These are phyloP conservation scores for Ophion costatus DNA, from an alignment of 2,888 invertebrate species.

Conservation along the genomic window DNA sequence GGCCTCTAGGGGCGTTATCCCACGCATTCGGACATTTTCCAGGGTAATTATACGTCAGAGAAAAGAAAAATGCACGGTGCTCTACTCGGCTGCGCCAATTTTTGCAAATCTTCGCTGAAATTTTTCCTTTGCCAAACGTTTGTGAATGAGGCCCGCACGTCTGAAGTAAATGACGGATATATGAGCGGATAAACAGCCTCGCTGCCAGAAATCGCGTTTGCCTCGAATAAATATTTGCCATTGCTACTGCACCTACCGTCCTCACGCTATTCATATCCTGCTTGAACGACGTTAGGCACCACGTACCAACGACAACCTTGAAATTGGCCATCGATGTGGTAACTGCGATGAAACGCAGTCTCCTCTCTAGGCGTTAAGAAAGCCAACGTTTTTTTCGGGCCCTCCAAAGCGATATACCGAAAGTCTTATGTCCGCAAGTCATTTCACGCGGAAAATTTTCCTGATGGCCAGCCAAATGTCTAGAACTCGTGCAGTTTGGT, in stretches of 20 bases:
- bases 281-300: constrained; percentile 21
- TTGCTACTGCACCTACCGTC: constrained; percentile 63
- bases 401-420: neutral
- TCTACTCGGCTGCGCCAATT: constrained; percentile 8
- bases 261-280: constrained; percentile 75
- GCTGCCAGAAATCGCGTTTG: constrained; percentile 70
- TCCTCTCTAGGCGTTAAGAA: constrained; percentile 23
- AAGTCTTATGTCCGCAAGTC: neutral
- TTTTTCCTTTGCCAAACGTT: constrained; percentile 49
- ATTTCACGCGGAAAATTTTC: neutral
- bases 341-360: neutral
- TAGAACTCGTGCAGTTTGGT: neutral
- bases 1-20: neutral
- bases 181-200: constrained; percentile 76
- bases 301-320: constrained; percentile 25
- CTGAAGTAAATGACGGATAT: constrained; percentile 75
- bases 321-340: constrained; percentile 28
- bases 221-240: constrained; percentile 79
- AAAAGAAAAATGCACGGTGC: constrained; percentile 1
- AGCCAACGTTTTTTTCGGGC: constrained; percentile 17
- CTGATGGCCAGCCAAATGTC: neutral
- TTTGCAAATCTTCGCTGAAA: constrained; percentile 37
- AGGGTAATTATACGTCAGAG: neutral
- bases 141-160: constrained; percentile 64
- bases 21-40: neutral